These are phyloP conservation scores for Thymelicus lineola DNA, from an alignment of 2,888 invertebrate genomes.

Conservation along the genomic window DNA sequence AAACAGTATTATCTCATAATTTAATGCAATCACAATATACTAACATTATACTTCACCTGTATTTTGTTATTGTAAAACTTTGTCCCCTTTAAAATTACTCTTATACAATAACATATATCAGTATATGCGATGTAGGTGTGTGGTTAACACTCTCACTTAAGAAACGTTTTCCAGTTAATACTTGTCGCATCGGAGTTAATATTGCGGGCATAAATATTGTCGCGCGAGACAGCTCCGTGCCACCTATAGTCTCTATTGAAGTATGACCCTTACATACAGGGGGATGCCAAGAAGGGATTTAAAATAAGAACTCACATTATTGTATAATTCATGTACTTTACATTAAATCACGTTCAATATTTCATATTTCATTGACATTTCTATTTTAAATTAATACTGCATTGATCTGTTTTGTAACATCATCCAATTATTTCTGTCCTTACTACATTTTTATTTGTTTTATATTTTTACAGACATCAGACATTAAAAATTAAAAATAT, in stretches of 20 bases:
- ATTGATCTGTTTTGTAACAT: no score
- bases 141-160: constrained; percentile 49
- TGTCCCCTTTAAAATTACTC: not conserved
- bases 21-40: no score
- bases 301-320: not conserved
- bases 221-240: constrained; percentile 76
- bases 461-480: no score
- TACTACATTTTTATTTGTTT: no score
- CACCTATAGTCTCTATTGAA: constrained; percentile 82
- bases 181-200: constrained; percentile 76
- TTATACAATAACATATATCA: constrained; percentile 21
- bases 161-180: constrained; percentile 68
- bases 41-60: no score
- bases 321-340: not conserved
- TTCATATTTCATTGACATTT: no score
- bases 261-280: constrained; percentile 71
- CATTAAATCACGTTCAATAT: no score
- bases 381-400: no score
- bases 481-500: no score
- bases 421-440: no score
- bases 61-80: no score
- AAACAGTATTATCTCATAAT: no score
- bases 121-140: constrained; percentile 6
- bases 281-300: constrained; percentile 46
- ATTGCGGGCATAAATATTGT: constrained; percentile 85